These are phyloP conservation scores for Idris sp. DNA, from an alignment of 1,140 invertebrate species.

Conservation along the genomic window DNA sequence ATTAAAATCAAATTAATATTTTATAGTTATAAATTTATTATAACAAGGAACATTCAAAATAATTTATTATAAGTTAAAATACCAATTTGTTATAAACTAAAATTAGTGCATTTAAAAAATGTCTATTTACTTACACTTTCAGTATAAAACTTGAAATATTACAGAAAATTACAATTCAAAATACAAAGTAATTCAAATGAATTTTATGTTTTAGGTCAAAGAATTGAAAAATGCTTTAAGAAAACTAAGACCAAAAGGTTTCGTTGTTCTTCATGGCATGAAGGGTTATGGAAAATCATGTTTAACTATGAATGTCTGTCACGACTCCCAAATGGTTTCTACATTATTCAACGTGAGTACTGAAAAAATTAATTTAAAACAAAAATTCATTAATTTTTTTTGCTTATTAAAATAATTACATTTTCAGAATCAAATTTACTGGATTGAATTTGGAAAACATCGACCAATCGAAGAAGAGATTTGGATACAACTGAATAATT, in stretches of 20 bases:
- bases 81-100: no score
- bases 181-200: neutral
- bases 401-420: no score
- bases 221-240: conserved; percentile 66
- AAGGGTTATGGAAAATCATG: conserved; percentile 84
- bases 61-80: no score
- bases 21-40: no score
- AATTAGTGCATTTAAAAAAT: no score
- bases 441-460: conserved; percentile 74
- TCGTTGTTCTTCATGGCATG: conserved; percentile 82
- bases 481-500: conserved; percentile 69
- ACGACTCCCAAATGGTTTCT: conserved; percentile 77
- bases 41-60: no score
- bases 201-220: conserved; percentile 58
- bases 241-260: conserved; percentile 74
- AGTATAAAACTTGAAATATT: no score
- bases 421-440: conserved; percentile 74
- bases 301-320: conserved; percentile 80
- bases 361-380: neutral
- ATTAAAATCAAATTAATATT: no score
- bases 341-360: conserved; percentile 69
- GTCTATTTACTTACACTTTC: no score
- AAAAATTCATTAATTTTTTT: neutral
- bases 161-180: no score
- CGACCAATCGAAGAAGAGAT: conserved; percentile 69